Evolutionary conservation across 2,888 invertebrate genomes (phyloP).

Genomic region (Plebejus anna): DNA sequence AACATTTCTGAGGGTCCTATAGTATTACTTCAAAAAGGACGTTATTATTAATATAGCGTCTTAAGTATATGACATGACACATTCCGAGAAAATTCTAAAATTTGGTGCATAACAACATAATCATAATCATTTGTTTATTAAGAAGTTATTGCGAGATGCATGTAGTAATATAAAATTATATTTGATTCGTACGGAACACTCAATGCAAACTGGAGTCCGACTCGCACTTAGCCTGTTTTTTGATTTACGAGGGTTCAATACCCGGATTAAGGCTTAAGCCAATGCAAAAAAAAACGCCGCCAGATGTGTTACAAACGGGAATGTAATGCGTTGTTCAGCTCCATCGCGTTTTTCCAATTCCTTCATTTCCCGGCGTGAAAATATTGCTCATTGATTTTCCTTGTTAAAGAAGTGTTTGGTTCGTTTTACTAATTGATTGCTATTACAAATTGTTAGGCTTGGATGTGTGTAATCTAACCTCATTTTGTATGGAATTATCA

Average conservation of each 20-base stretch:
- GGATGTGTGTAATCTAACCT: no score
- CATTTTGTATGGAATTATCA: no score
- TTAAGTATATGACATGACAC: no score
- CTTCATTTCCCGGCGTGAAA: neutral
- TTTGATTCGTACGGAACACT: neutral
- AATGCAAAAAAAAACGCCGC: neutral
- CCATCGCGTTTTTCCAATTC: neutral
- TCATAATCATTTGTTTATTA: no score
- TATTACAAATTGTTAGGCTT: no score
- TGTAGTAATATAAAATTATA: neutral
- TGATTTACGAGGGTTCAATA: slow-evolving; percentile 6
- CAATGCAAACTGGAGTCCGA: neutral
- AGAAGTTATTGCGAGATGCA: no score
- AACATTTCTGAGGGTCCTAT: no score
- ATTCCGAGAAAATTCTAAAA: no score
- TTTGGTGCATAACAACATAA: no score
- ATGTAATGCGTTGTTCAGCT: neutral
- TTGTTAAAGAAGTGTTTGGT: neutral
- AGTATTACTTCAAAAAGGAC: no score
- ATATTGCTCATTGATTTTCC: neutral
- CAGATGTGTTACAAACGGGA: slow-evolving; percentile 12
- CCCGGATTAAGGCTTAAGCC: neutral
- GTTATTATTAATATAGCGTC: no score
- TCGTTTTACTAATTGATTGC: neutral
- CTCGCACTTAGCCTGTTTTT: neutral